phyloP scores from a whole-genome alignment of 2,888 invertebrate species.

The Emmelina monodactyla region DNA sequence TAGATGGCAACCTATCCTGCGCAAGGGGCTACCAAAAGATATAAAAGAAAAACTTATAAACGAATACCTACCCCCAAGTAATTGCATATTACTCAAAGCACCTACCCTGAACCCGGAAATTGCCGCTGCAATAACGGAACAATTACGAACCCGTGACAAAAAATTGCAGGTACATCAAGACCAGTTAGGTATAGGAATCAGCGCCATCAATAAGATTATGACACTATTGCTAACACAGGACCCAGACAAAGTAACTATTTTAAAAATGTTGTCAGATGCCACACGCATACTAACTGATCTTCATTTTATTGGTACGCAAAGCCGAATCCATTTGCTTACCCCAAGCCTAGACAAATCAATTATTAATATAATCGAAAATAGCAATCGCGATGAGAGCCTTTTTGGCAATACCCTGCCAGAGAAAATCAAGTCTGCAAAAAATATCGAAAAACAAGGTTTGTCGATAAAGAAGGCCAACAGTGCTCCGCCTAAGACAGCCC shows the following conservation, averaged over 20 bases:
- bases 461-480: not conserved
- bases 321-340: not conserved
- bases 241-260: not conserved
- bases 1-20: not conserved
- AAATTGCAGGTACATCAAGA: not conserved
- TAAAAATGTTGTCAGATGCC: not conserved
- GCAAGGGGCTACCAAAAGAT: not conserved
- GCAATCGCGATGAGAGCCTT: not conserved
- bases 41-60: not conserved
- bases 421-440: not conserved
- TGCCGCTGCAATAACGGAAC: not conserved
- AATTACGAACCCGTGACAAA: not conserved
- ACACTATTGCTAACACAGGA: not conserved
- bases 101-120: not conserved
- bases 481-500: not conserved
- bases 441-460: not conserved
- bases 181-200: not conserved
- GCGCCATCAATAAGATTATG: not conserved
- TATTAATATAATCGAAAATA: not conserved
- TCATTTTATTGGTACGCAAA: not conserved
- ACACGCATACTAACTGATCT: not conserved
- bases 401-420: not conserved
- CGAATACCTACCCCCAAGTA: not conserved
- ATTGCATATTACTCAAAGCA: not conserved
- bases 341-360: not conserved